Percentiles rank a stretch among this genome's conserved stretches.
Evolutionary conservation across 2,113 vertebrate genomes (phyloP).

Genomic region (Lonchura striata): DNA sequence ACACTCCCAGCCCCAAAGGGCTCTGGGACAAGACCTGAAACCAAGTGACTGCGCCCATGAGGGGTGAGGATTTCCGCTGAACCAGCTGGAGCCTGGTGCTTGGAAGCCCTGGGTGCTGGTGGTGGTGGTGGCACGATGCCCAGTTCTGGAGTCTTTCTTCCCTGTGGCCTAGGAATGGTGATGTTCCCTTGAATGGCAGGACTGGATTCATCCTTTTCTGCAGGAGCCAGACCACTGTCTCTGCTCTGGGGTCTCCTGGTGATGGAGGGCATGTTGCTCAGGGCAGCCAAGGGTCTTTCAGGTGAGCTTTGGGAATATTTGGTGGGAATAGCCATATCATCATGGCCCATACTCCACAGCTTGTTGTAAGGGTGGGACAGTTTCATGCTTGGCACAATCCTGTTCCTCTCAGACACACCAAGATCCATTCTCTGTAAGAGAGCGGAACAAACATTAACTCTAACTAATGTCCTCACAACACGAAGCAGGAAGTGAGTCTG

Average conservation of each 20-base stretch:
- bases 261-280: conserved; percentile 43
- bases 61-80: conserved; percentile 5
- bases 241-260: conserved; percentile 54
- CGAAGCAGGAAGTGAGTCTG: neutral
- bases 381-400: conserved; percentile 80
- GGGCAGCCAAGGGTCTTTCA: conserved; percentile 65
- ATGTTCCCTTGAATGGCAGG: conserved; percentile 74
- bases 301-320: conserved; percentile 69
- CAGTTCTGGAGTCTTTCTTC: conserved; percentile 88
- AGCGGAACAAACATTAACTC: neutral
- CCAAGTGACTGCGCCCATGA: neutral
- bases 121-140: conserved; percentile 84
- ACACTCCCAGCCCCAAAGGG: conserved; percentile 31
- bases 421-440: conserved; percentile 86
- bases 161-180: conserved; percentile 92
- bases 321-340: conserved; percentile 75
- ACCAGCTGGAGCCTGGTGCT: conserved; percentile 54
- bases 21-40: conserved; percentile 50
- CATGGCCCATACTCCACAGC: conserved; percentile 82
- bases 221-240: conserved; percentile 44
- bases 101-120: conserved; percentile 74
- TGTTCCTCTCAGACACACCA: conserved; percentile 73
- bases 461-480: neutral
- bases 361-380: conserved; percentile 85
- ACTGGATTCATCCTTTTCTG: conserved; percentile 54